Evolutionary conservation across 2,113 vertebrate species (phyloP).

Genomic region (Macquaria ambigua): DNA sequence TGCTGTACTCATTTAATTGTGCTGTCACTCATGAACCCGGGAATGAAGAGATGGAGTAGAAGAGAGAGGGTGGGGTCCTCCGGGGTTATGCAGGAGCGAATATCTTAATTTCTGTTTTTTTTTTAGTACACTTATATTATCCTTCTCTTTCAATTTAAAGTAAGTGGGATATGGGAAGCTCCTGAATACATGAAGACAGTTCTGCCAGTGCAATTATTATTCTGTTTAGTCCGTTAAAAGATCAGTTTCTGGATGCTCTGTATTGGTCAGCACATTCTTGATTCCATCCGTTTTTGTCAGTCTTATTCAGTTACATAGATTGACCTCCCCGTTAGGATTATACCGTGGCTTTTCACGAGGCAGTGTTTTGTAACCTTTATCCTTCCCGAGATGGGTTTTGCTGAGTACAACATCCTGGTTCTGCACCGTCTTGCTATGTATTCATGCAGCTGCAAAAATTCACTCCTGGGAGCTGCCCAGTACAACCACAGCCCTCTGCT

Average conservation of each 20-base stretch:
- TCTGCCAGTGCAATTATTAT: conserved; percentile 39
- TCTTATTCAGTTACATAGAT: conserved; percentile 10
- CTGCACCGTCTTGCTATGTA: conserved; percentile 27
- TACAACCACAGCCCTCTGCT: conserved; percentile 32
- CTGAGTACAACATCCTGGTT: conserved; percentile 27
- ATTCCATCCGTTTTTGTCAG: conserved; percentile 4
- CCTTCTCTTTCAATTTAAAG: conserved; percentile 43
- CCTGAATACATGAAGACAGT: conserved; percentile 39
- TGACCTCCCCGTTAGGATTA: conserved; percentile 14
- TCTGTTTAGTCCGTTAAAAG: conserved; percentile 24
- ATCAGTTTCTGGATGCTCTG: conserved; percentile 29
- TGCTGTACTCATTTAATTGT: conserved; percentile 71
- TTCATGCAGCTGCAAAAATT: conserved; percentile 43
- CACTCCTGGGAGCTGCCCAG: conserved; percentile 40
- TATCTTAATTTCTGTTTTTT: conserved; percentile 26
- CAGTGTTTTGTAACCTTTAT: conserved; percentile 42
- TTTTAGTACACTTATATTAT: conserved; percentile 27
- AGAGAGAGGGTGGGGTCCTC: conserved; percentile 19
- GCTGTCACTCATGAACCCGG: conserved; percentile 64
- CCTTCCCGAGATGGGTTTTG: background rate
- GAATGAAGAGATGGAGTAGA: conserved; percentile 44
- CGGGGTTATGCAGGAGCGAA: conserved; percentile 25
- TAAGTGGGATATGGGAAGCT: conserved; percentile 14
- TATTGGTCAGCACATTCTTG: conserved; percentile 15
- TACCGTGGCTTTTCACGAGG: background rate